Evolutionary conservation across 2,113 vertebrate genomes (phyloP), one percentile per base, ranked within the genome.

Genomic region (Syrrhaptes paradoxus): DNA sequence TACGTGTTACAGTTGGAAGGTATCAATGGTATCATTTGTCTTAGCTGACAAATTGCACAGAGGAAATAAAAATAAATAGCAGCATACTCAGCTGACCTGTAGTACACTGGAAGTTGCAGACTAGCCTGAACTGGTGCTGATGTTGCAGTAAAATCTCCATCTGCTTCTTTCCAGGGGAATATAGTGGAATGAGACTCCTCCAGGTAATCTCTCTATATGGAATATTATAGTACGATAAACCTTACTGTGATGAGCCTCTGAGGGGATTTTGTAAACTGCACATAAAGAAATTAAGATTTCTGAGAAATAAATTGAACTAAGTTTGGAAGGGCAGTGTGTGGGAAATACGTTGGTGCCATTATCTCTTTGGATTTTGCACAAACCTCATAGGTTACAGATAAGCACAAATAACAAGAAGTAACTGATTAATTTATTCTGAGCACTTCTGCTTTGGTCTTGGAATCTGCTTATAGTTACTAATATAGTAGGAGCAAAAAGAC

Each of bases 261-360:
- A 62, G 54, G 29, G 1, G 0, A 61, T 68, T 59, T 21, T 46
- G 13, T 68, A 84, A 79, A 57, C 29, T 4, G 0, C 58, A 80
- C 29, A 63, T 45, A 91, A 80, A 80, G 14, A 68, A 91, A 89
- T 49, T 12, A 89, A 54, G 21, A 67, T 67, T 83, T 84, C 29
- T 76, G 38, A 76, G 63, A 84, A 87, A 80, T 15, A 76, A 79
- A 80, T 55, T 54, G 61, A 74, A 61, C 38, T 34, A 29, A 67
- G 25, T 71, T 8, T 63, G 38, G 38, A 58, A 67, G n/a, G 14
- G 13, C n/a, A 87, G 12, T 2, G 21, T 58, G 16, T 54, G 57
- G 52, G 58, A 79, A 84, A 59, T 19, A 62, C 1, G 2, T 22
- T 2, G 4, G 17, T 79, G 13, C 5, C 9, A 8, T 58, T 67